These are phyloP conservation scores for Phylloscopus collybita DNA, from an alignment of 2,797 vertebrate species.

Conservation along the genomic window DNA sequence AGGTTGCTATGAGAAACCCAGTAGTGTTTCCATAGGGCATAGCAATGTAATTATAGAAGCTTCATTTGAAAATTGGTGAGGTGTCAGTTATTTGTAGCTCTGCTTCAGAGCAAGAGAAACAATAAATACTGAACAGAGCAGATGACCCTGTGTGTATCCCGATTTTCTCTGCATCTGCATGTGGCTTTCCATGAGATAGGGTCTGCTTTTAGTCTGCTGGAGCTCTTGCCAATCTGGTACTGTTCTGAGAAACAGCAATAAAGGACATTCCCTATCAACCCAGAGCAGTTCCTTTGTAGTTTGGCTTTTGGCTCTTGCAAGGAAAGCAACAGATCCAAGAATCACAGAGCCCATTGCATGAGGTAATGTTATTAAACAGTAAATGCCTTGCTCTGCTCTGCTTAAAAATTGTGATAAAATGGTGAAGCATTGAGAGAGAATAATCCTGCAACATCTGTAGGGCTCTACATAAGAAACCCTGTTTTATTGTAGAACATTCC, in stretches of 20 bases:
- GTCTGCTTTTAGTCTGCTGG: not conserved
- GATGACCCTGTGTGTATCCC: not conserved
- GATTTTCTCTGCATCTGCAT: not conserved
- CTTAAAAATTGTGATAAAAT: not conserved
- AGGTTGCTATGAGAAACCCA: conserved; percentile 19
- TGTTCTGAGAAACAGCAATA: not conserved
- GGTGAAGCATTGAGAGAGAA: not conserved
- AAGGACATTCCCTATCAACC: not conserved
- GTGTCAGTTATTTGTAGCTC: conserved; percentile 11
- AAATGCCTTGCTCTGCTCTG: not conserved
- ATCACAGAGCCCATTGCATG: not conserved
- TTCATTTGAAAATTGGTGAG: not conserved
- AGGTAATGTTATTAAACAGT: not conserved
- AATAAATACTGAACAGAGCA: not conserved
- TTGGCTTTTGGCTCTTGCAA: conserved; percentile 8
- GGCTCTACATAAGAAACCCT: not conserved
- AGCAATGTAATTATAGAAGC: not conserved
- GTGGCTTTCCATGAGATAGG: not conserved
- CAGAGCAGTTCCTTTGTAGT: not conserved
- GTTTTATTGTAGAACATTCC: not conserved
- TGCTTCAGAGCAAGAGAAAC: not conserved
- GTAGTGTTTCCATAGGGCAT: not conserved
- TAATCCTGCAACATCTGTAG: not conserved
- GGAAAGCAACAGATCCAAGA: not conserved
- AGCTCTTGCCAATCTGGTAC: not conserved